These are phyloP conservation scores for Agonopterix arenella DNA, from an alignment of 2,888 invertebrate species.

Conservation along the genomic window DNA sequence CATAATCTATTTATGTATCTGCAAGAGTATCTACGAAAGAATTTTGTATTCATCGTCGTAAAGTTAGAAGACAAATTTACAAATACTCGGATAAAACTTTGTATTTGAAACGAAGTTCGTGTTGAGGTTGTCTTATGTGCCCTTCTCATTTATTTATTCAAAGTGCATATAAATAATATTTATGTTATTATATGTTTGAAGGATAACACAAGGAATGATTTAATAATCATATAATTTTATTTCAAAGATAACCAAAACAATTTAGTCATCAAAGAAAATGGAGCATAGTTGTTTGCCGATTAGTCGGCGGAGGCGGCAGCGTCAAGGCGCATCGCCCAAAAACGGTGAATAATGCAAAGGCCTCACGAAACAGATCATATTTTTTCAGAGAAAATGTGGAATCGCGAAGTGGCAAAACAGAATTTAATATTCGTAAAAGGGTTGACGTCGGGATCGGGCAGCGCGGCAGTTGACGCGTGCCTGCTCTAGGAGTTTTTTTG, in stretches of 20 bases:
- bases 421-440: slow-evolving; percentile 78
- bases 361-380: slow-evolving; percentile 59
- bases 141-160: too few species aligned
- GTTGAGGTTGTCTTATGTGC: too few species aligned
- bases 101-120: background rate
- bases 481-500: slow-evolving; percentile 70
- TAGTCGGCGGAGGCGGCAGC: background rate
- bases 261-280: too few species aligned
- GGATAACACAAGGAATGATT: too few species aligned
- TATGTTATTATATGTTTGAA: too few species aligned
- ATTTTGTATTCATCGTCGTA: slow-evolving; percentile 24
- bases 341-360: slow-evolving; percentile 62
- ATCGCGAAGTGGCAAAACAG: slow-evolving; percentile 75
- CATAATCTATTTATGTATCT: slow-evolving; percentile 47
- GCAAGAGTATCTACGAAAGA: slow-evolving; percentile 32
- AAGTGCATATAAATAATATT: too few species aligned
- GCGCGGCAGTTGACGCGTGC: slow-evolving; percentile 73
- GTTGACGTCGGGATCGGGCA: slow-evolving; percentile 70
- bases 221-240: too few species aligned
- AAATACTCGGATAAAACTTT: slow-evolving; percentile 13
- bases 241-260: too few species aligned
- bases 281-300: too few species aligned
- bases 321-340: slow-evolving; percentile 25
- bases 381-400: slow-evolving; percentile 62
- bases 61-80: slow-evolving; percentile 18